Evolutionary conservation across 2,797 vertebrate genomes (phyloP).

Genomic region (Sparidentex hasta): DNA sequence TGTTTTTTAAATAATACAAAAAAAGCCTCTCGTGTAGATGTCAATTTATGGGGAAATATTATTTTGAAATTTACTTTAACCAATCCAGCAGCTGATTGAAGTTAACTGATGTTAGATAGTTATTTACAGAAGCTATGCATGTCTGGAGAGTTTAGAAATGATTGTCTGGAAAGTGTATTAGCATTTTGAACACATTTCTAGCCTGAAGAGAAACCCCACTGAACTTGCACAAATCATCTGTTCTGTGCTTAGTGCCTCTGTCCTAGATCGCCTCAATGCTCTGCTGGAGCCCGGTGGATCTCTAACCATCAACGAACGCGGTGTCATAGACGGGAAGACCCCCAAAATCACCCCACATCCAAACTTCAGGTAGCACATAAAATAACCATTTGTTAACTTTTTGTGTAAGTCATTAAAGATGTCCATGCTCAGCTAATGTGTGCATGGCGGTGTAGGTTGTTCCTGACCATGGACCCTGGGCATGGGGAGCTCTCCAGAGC

Average conservation of each 20-base stretch:
- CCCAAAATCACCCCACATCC: constrained; percentile 92
- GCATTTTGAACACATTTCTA: not conserved
- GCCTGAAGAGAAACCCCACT: not conserved
- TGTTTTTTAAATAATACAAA: too few species aligned
- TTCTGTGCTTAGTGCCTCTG: constrained; percentile 89
- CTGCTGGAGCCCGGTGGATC: constrained; percentile 94
- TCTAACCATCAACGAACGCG: constrained; percentile 94
- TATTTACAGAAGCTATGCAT: not conserved
- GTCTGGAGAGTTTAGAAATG: too few species aligned
- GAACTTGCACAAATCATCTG: not conserved
- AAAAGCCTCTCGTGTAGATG: too few species aligned
- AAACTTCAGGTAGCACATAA: constrained; percentile 91
- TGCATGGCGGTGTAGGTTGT: constrained; percentile 84
- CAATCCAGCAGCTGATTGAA: too few species aligned
- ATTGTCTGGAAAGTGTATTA: not conserved
- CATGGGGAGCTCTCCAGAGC: constrained; percentile 98
- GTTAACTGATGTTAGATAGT: not conserved
- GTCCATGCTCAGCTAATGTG: not conserved
- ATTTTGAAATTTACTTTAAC: not conserved
- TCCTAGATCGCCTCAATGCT: constrained; percentile 96
- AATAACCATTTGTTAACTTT: rapidly evolving
- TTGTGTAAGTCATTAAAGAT: not conserved
- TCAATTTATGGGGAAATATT: not conserved
- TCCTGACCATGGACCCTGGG: constrained; percentile 95
- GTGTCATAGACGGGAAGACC: constrained; percentile 92